Base-by-base conservation (phyloP, 2,113 vertebrate genomes). In the Chroicocephalus ridibundus region DNA sequence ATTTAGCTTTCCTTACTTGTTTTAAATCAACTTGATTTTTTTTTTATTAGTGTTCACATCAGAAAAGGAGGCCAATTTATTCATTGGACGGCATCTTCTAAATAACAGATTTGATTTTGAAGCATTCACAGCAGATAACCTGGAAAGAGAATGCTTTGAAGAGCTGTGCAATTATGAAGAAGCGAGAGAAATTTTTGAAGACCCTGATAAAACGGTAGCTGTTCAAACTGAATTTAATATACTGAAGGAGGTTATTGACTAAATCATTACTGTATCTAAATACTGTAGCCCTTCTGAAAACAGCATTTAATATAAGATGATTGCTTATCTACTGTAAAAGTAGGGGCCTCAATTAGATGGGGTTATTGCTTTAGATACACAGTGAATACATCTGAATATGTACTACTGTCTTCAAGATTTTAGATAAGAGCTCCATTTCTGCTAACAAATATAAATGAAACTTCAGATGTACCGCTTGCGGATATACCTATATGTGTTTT, bases 101-200 rank as follows among this genome's bases (percentile, higher is more conserved):
- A 98, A 98, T 92, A 99, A 99, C 92, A 98, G 98, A 86, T 99
- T 99, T 96, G 99, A 99, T 94, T 98, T 99, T 97, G 99, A 99
- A 97, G 97, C 99, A 40, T 99, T 99, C 92, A 98, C 98, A 25
- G 98, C 96, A 0, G 99, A 99, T 25, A 98, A 99, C 95, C 94
- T 99, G 92, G 99, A 99, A 83, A 98, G 99, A 86, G 99, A 99
- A 89, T 99, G 99, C 93, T 32, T n/a, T 9, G 99, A 99, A 97
- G 99, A 99, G 77, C 44, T 98, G 15, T 99, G 99, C 93, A 99
- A 96, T 95, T 99, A 99, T 27, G 99, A 99, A 93, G 99, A 99
- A 96, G 99, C 99, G 2, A 99, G 99, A 92, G 99, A 99, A 96
- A 46, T 99, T 86, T 99, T 99, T 97, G 98, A 99, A 96, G 99